Base-by-base conservation (phyloP, 2,113 vertebrate species). In the Accipiter virgatus region DNA sequence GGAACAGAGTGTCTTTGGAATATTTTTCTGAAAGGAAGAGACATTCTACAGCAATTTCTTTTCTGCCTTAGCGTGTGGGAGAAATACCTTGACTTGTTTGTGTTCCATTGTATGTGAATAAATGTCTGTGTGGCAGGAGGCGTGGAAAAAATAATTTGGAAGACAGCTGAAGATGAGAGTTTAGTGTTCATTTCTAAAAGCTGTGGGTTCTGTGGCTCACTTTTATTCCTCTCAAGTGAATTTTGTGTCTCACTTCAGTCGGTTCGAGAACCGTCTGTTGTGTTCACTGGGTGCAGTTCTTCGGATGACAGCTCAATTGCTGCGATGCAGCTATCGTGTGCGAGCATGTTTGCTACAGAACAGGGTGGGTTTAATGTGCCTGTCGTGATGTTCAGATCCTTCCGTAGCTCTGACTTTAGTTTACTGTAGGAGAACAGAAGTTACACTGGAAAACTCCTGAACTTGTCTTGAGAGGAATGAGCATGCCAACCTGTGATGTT, bases 291-390 rank as follows among this genome's bases (percentile, higher is more conserved):
- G 5, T 0, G 4, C 59, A 29, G 74, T 5, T 42, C 22, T 47
- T 5, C 5, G 78, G 86, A 1, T 20, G 40, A 10, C 7, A 8
- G 81, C 81, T 71, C 38, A 7, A 3, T 36, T 3, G 31, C 61
- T 43, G 40, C 0, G 7, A 1, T 11, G 47, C 11, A n/a, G 66
- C 48, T 47, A 0, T 31, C 43, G 68, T 0, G 16, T 5, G 36
- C 3, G 18, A 61, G 59, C 13, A 1, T 1, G 0, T 34, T 65
- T 68, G 56, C 58, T 58, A 77, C 62, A 10, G 21, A 13, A 1
- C 31, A 15, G 52, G 2, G 42, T 20, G 52, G n/a, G 34, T 16
- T 63, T 2, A 8, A 6, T 0, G 1, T 2, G 5, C 15, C 58
- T 22, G 7, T 11, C 6, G 1, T 0, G 6, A 3, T 11, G 7